Evolutionary conservation across 2,797 vertebrate species (phyloP).

Genomic region (Nannoperca australis): DNA sequence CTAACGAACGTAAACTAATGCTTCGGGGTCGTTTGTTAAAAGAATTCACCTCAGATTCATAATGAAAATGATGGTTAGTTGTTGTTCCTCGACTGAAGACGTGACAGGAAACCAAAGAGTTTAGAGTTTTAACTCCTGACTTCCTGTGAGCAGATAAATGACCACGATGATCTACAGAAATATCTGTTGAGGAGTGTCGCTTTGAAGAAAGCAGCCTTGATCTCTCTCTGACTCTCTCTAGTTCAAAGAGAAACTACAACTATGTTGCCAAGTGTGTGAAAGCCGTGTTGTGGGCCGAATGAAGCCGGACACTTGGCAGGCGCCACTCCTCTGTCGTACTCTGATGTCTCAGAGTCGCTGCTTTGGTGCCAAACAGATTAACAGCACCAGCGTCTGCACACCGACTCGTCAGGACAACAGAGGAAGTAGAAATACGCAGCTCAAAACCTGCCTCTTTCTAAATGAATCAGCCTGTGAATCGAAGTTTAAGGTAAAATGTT

Average conservation of each 20-base stretch:
- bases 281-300: conserved; percentile 35
- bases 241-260: background rate
- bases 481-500: background rate
- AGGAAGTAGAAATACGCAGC: no score
- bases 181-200: conserved; percentile 1
- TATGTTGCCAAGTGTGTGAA: background rate
- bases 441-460: background rate
- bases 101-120: background rate
- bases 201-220: conserved; percentile 11
- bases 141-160: background rate
- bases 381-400: conserved; percentile 17
- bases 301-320: conserved; percentile 48
- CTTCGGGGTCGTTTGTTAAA: background rate
- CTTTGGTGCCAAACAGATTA: conserved; percentile 55
- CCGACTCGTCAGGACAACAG: conserved; percentile 26
- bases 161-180: conserved; percentile 7
- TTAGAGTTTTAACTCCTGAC: background rate
- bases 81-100: background rate
- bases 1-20: background rate
- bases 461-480: rapidly evolving
- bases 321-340: conserved; percentile 32
- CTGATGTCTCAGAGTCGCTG: conserved; percentile 39
- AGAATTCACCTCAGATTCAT: background rate
- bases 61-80: background rate
- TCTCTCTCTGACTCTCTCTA: conserved; percentile 17